A percentile compares a stretch with the other conserved stretches of the same genome.
These are phyloP conservation scores for Eudyptes chrysolophus DNA, from an alignment of 2,113 vertebrate species.

Conservation along the genomic window DNA sequence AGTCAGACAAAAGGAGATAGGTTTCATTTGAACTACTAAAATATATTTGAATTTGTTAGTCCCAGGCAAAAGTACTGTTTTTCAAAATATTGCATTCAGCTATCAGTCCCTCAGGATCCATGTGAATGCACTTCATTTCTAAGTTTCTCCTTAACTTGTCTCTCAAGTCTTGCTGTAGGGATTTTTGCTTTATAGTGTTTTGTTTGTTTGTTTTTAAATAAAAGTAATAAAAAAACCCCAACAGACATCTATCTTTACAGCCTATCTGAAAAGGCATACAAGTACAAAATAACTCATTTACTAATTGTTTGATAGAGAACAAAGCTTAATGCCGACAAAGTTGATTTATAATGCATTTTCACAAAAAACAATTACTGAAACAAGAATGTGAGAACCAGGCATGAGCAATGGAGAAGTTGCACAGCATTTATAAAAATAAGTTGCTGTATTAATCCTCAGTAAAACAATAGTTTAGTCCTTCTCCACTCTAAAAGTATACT, in stretches of 20 bases:
- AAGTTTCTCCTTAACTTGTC: not conserved
- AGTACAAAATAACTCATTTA: not conserved
- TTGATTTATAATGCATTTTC: not conserved
- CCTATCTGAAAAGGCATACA: not conserved
- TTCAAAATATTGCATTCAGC: not conserved
- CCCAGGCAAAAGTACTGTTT: not conserved
- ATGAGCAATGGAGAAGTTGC: not conserved
- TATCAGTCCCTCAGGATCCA: not conserved
- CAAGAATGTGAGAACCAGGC: not conserved
- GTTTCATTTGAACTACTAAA: not conserved
- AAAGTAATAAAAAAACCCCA: not conserved
- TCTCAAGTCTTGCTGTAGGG: not conserved
- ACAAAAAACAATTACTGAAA: not conserved
- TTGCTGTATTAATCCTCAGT: not conserved
- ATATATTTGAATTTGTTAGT: not conserved
- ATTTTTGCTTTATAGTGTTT: not conserved
- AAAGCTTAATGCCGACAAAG: not conserved
- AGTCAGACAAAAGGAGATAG: not conserved
- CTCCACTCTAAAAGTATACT: not conserved
- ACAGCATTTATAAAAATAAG: not conserved
- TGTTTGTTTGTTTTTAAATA: not conserved
- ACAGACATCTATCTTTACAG: not conserved
- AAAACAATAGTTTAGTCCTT: not conserved
- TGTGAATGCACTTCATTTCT: not conserved
- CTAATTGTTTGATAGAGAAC: not conserved